A percentile compares a stretch with the other conserved stretches of the same genome.
These are phyloP conservation scores for Camponotus floridanus DNA, from an alignment of 1,140 invertebrate genomes.

Conservation along the genomic window DNA sequence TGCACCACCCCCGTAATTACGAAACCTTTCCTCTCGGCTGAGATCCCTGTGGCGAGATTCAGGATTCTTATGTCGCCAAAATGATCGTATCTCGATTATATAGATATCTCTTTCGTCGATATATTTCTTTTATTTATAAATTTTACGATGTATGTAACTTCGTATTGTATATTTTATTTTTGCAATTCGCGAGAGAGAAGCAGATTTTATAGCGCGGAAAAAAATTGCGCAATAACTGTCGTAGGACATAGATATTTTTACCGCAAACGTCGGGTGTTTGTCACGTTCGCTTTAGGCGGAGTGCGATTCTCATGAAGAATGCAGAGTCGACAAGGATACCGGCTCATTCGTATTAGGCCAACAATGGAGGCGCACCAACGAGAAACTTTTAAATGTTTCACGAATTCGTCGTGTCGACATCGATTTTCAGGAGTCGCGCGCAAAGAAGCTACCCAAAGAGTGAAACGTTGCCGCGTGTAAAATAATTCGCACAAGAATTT, in stretches of 20 bases:
- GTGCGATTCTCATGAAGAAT: constrained; percentile 75
- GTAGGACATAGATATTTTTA: constrained; percentile 38
- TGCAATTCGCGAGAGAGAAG: background rate
- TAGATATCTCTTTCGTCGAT: background rate
- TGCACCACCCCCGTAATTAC: constrained; percentile 4
- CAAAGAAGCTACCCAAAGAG: constrained; percentile 22
- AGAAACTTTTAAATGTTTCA: constrained; percentile 76
- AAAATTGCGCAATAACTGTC: background rate
- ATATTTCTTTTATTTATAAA: background rate
- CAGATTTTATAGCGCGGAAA: background rate
- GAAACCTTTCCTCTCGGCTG: background rate
- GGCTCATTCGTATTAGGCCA: constrained; percentile 79
- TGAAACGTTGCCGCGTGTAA: constrained; percentile 13
- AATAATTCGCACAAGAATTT: constrained; percentile 18
- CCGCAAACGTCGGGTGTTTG: constrained; percentile 63
- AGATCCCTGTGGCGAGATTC: background rate
- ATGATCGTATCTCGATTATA: constrained; percentile 12
- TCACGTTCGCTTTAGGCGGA: constrained; percentile 71
- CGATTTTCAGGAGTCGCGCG: constrained; percentile 70
- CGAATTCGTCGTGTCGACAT: constrained; percentile 74
- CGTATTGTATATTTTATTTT: background rate
- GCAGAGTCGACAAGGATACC: constrained; percentile 75
- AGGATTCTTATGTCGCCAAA: background rate
- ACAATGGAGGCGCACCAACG: constrained; percentile 74
- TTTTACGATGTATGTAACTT: background rate